Evolutionary conservation across 2,797 vertebrate species (phyloP).

Genomic region (Amblyraja radiata): DNA sequence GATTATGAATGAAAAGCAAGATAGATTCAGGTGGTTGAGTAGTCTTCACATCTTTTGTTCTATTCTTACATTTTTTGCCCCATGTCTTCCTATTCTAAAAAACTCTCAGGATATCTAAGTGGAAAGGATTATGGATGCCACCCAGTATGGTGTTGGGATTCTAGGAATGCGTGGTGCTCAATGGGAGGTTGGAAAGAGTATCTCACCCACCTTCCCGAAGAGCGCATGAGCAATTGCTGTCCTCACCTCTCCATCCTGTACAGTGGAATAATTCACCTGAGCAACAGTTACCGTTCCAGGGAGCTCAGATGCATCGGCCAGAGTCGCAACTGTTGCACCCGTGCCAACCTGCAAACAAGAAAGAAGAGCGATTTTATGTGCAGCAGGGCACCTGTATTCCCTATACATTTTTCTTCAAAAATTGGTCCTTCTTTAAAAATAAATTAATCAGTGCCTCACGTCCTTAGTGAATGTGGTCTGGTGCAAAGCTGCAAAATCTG

Average conservation of each 20-base stretch:
- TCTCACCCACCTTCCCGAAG: not conserved
- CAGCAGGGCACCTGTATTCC: not conserved
- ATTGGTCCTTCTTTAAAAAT: conserved; percentile 28
- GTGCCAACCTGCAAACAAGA: conserved; percentile 74
- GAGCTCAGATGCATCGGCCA: conserved; percentile 90
- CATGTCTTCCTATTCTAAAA: not conserved
- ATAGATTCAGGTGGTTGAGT: not conserved
- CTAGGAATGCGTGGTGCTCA: not conserved
- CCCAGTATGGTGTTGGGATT: not conserved
- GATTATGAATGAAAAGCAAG: too few relatives aligned
- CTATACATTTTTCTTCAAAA: fast-evolving
- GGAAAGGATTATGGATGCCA: not conserved
- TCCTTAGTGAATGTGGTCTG: not conserved
- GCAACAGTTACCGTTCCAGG: conserved; percentile 90
- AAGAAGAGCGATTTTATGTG: not conserved
- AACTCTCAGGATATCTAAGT: not conserved
- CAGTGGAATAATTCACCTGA: conserved; percentile 92
- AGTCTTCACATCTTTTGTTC: not conserved
- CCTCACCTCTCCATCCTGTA: conserved; percentile 86
- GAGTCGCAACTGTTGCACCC: conserved; percentile 87
- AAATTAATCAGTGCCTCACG: not conserved
- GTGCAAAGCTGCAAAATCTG: not conserved
- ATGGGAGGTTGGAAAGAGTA: not conserved
- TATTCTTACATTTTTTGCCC: not conserved
- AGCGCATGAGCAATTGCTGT: not conserved